Conservation (phyloP, 2,888 invertebrate species). For the Flexamia atlantica region DNA sequence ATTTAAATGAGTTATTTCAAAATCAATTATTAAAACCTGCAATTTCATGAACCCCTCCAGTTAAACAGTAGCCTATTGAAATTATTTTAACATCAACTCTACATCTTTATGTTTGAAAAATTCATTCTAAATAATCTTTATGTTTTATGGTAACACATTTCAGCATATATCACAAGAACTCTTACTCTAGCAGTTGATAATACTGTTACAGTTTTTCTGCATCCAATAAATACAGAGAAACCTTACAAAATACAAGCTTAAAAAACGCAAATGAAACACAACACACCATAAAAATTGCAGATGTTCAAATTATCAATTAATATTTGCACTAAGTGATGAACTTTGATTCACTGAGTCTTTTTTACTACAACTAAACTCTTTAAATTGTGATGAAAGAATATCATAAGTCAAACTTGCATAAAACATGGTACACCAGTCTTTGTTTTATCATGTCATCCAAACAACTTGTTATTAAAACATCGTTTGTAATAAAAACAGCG, state of each 20-base stretch:
- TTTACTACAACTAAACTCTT: not conserved
- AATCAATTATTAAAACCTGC: no score
- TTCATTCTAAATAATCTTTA: no score
- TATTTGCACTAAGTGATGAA: not conserved
- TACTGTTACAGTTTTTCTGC: not conserved
- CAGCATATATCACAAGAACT: not conserved
- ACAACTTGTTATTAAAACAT: not conserved
- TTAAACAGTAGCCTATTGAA: not conserved
- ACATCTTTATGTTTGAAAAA: not conserved
- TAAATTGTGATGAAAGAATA: conserved; percentile 15
- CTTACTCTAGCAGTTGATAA: conserved; percentile 11
- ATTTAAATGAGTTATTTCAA: no score
- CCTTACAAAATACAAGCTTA: not conserved
- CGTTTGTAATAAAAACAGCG: not conserved
- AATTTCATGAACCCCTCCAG: no score
- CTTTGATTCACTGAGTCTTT: not conserved
- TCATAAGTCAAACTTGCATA: not conserved
- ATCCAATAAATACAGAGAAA: not conserved
- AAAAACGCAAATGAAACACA: not conserved
- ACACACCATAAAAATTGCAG: not conserved
- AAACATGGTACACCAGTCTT: not conserved
- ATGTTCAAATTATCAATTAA: not conserved
- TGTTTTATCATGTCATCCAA: not conserved
- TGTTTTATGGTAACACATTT: not conserved
- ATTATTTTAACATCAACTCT: not conserved